Evolutionary conservation across 1,140 invertebrate species (phyloP).

Genomic region (Eupeodes corollae): DNA sequence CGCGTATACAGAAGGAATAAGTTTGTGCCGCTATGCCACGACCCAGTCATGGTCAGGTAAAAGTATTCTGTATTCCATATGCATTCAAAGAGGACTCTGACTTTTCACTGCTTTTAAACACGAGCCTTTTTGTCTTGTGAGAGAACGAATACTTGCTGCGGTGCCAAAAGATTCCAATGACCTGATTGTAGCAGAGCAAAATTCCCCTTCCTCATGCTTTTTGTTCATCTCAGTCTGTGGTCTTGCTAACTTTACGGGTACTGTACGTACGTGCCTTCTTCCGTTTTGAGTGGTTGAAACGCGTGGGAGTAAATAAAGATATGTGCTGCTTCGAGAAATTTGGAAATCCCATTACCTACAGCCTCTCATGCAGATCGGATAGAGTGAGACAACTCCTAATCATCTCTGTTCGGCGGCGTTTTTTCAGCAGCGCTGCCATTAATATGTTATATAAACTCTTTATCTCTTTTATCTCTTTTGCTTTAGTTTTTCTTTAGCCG

Average conservation of each 20-base stretch:
- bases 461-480: no score
- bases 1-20: constrained; percentile 33
- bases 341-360: constrained; percentile 5
- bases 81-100: constrained; percentile 27
- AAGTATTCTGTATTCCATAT: constrained; percentile 31
- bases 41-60: constrained; percentile 34
- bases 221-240: constrained; percentile 15
- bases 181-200: constrained; percentile 9
- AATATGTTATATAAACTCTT: no score
- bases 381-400: constrained; percentile 12
- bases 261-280: constrained; percentile 15
- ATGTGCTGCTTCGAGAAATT: constrained; percentile 8
- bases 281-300: constrained; percentile 11
- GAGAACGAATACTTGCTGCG: constrained; percentile 15
- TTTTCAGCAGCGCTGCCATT: constrained; percentile 11
- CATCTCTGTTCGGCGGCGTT: constrained; percentile 11
- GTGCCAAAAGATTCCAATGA: constrained; percentile 12
- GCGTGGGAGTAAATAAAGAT: constrained; percentile 19
- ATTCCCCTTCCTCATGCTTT: constrained; percentile 12
- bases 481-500: no score
- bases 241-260: constrained; percentile 15
- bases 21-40: constrained; percentile 29
- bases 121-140: constrained; percentile 22
- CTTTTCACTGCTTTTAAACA: constrained; percentile 11
- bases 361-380: constrained; percentile 8